These are phyloP conservation scores for Capitulum mitella DNA, from an alignment of 2,888 invertebrate genomes.

Conservation along the genomic window DNA sequence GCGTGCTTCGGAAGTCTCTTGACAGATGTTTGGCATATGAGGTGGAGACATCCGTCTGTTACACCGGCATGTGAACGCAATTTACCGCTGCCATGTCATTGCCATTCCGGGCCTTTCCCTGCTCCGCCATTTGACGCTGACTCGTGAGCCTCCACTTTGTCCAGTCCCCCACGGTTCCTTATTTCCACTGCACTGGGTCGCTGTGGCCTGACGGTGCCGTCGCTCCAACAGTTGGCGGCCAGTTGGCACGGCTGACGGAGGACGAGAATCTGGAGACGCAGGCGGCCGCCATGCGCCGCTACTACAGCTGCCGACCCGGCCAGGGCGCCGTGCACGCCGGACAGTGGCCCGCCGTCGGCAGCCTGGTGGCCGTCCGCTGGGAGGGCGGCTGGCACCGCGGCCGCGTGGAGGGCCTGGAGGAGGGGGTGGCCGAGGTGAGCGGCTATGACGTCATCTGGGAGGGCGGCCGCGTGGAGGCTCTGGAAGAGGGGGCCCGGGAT, in stretches of 20 bases:
- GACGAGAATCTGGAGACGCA: not conserved
- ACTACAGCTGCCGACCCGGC: not conserved
- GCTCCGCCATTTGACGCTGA: no score
- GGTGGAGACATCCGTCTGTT: no score
- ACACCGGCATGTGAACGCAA: no score
- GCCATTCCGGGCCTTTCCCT: no score
- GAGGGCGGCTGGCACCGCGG: slow-evolving; percentile 3
- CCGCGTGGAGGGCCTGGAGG: not conserved
- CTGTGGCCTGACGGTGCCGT: not conserved
- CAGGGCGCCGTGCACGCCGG: not conserved
- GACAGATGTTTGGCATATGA: no score
- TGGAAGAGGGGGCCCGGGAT: not conserved
- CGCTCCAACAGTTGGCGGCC: not conserved
- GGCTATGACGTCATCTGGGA: not conserved
- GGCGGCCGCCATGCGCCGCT: not conserved
- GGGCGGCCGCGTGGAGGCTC: no score
- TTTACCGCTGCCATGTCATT: no score
- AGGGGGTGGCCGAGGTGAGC: not conserved
- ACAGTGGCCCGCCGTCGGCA: not conserved
- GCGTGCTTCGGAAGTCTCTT: no score
- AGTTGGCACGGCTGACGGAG: not conserved
- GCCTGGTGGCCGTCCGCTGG: not conserved
- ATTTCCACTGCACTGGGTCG: no score
- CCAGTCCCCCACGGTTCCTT: no score
- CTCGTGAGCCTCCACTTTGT: no score